Percentiles rank a stretch among this genome's conserved stretches.
Evolutionary conservation across 2,113 vertebrate genomes (phyloP).

Genomic region (Chloropsis cyanopogon): DNA sequence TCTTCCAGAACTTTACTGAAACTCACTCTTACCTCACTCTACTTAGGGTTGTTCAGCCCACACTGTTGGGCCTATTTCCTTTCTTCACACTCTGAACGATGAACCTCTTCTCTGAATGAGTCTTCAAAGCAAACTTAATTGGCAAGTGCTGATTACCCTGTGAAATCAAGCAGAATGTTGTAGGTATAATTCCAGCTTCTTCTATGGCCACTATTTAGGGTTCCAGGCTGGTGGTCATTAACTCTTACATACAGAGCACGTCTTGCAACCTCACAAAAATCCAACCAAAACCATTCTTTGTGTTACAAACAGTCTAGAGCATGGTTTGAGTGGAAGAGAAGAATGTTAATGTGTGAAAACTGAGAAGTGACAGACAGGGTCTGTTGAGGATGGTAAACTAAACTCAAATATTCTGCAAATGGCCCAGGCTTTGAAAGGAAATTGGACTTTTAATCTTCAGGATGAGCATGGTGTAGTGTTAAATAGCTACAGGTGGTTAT

Average conservation of each 20-base stretch:
- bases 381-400: background rate
- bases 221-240: background rate
- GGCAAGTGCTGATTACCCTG: background rate
- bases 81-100: background rate
- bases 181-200: background rate
- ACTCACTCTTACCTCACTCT: background rate
- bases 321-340: background rate
- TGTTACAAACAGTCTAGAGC: background rate
- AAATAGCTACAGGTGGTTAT: background rate
- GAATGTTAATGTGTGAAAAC: background rate
- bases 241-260: fast-evolving
- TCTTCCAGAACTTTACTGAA: background rate
- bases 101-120: background rate
- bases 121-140: background rate
- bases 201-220: fast-evolving
- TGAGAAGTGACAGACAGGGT: background rate
- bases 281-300: background rate
- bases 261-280: background rate
- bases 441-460: background rate
- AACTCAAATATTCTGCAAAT: background rate
- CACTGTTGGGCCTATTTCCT: background rate
- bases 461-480: background rate
- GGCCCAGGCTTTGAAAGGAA: background rate
- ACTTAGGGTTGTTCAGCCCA: background rate
- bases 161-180: background rate